Percentiles rank a stretch among this genome's conserved stretches.
These are phyloP conservation scores for Poeciliopsis turneri DNA, from an alignment of 2,797 vertebrate genomes.

Conservation along the genomic window DNA sequence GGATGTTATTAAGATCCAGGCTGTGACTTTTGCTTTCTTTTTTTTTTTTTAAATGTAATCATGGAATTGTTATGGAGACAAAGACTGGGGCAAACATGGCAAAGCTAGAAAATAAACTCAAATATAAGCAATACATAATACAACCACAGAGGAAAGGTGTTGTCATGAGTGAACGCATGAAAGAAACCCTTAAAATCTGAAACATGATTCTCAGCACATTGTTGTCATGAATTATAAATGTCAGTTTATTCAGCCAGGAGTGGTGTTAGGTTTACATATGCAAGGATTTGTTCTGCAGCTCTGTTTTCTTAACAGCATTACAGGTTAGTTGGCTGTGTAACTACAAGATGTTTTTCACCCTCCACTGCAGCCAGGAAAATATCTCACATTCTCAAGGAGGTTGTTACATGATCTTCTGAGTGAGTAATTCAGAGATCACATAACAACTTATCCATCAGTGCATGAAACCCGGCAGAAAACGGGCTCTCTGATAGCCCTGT, in stretches of 20 bases:
- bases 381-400: constrained; percentile 13
- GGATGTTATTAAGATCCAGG: constrained; percentile 68
- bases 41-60: constrained; percentile 55
- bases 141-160: background rate
- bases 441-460: constrained; percentile 40
- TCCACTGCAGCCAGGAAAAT: constrained; percentile 2
- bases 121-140: background rate
- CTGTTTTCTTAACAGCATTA: constrained; percentile 7
- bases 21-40: constrained; percentile 42
- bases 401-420: constrained; percentile 25
- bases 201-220: constrained; percentile 26
- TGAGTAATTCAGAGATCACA: constrained; percentile 30
- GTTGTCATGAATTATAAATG: constrained; percentile 65
- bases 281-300: constrained; percentile 16
- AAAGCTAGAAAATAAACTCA: constrained; percentile 5
- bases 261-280: constrained; percentile 28
- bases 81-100: background rate
- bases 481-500: constrained; percentile 10
- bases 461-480: constrained; percentile 27
- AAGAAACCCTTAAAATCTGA: background rate
- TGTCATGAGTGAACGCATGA: background rate
- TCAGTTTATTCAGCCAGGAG: constrained; percentile 40
- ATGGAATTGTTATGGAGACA: constrained; percentile 32
- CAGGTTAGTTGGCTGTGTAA: constrained; percentile 10
- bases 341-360: constrained; percentile 11